These are phyloP conservation scores for Dolomedes plantarius DNA, from an alignment of 2,888 invertebrate species.

Conservation along the genomic window DNA sequence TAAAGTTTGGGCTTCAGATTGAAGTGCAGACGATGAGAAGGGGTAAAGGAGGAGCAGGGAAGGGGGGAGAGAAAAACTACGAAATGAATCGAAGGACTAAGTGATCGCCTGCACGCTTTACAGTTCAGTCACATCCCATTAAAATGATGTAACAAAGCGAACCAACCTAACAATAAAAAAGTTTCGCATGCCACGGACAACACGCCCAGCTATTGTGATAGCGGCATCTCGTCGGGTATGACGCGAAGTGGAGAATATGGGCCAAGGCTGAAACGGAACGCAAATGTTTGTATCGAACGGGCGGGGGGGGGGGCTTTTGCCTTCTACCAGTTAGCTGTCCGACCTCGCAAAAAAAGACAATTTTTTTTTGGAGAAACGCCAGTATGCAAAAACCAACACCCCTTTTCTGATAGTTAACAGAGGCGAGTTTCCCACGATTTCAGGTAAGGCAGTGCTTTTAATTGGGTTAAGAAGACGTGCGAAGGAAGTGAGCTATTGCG, in stretches of 20 bases:
- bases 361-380: not conserved
- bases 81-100: too few relatives aligned
- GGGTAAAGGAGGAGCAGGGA: too few relatives aligned
- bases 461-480: not conserved
- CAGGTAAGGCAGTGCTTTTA: not conserved
- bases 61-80: too few relatives aligned
- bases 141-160: not conserved
- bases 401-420: not conserved
- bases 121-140: not conserved
- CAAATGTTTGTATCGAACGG: not conserved
- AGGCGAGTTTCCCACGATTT: not conserved
- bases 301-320: not conserved
- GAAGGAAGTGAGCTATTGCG: not conserved
- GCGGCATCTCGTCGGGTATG: not conserved
- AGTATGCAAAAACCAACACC: slow-evolving; percentile 4
- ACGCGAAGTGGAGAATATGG: not conserved
- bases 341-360: not conserved
- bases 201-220: slow-evolving; percentile 3
- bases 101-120: not conserved
- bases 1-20: too few relatives aligned
- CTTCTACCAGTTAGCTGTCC: not conserved
- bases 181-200: not conserved
- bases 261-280: not conserved
- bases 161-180: not conserved
- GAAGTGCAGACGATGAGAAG: too few relatives aligned